Base-by-base conservation (phyloP, 2,113 vertebrate species). In the Platichthys stellatus region DNA sequence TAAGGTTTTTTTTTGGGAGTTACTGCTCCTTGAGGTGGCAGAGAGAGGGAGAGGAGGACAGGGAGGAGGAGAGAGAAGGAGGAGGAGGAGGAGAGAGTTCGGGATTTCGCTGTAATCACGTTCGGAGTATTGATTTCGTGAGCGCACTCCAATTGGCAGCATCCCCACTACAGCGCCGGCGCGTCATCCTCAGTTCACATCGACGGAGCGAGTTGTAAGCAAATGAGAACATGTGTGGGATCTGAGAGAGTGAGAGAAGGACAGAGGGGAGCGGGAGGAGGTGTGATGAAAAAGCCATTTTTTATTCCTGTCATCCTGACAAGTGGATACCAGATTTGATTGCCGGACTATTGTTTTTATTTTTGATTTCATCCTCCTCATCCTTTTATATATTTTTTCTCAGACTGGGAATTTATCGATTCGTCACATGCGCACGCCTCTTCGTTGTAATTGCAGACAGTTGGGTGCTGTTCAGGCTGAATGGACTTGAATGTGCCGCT, bases 151-250 rank as follows among this genome's bases (percentile, higher is more conserved):
- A 92, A 93, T 94, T 91, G 90, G 91, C 91, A 91, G 90, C 90
- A 81, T 90, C 92, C 89, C 88, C 92, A 89, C 92, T 84, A 89
- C 78, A 86, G 88, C 90, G 88, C 88, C 86, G 84, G 92, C 90
- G 91, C 93, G 92, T 93, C 93, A 94, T 93, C 91, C 81, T 86
- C 86, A 82, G 76, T 89, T 92, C 91, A 93, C 90, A 87, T 91
- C 89, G 83, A 88, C 89, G 72, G 82, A 88, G 73, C 91, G 90
- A 89, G 91, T 92, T 92, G 90, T 92, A 93, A 90, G 86, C 90
- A 90, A 93, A 93, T 90, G 90, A 92, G 90, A 92, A 90, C 91
- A 90, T 89, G 90, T 84, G 92, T 88, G 92, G 80, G 87, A 90
- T 81, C 80, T 83, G 88, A 89, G 82, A 80, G 86, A 89, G 86